A percentile compares a stretch with the other conserved stretches of the same genome.
Evolutionary conservation across 2,888 invertebrate species (phyloP).

Genomic region (Heliconius charithonia): DNA sequence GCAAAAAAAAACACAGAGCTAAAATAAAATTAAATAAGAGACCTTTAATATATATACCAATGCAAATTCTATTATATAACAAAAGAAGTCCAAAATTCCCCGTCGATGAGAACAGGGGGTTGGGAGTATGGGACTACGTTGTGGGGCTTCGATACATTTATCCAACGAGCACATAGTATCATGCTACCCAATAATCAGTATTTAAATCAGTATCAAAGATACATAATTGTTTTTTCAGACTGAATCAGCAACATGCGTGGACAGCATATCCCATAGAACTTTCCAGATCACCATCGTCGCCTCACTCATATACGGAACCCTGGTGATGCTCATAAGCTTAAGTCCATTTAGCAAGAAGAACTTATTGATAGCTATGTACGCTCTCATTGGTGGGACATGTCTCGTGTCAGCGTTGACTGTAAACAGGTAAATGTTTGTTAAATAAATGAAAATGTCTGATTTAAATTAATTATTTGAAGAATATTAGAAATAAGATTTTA

Average conservation of each 20-base stretch:
- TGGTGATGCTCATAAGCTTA: slow-evolving; percentile 63
- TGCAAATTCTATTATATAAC: too few relatives aligned
- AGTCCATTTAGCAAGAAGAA: slow-evolving; percentile 68
- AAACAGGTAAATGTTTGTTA: slow-evolving; percentile 58
- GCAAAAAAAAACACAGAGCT: too few relatives aligned
- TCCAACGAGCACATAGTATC: neutral
- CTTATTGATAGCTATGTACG: slow-evolving; percentile 65
- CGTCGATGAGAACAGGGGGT: too few relatives aligned
- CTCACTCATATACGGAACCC: slow-evolving; percentile 64
- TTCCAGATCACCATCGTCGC: slow-evolving; percentile 70
- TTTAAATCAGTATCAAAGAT: slow-evolving; percentile 25
- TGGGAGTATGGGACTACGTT: too few relatives aligned
- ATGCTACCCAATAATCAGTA: neutral
- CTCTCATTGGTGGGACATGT: slow-evolving; percentile 61
- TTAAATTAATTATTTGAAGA: neutral
- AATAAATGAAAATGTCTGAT: neutral
- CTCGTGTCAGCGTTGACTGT: slow-evolving; percentile 61
- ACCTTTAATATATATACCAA: too few relatives aligned
- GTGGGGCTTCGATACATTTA: neutral
- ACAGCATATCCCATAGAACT: slow-evolving; percentile 65
- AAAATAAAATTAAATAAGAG: too few relatives aligned
- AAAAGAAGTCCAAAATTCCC: too few relatives aligned
- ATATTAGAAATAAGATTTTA: too few relatives aligned
- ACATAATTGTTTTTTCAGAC: slow-evolving; percentile 54
- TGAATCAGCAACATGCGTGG: slow-evolving; percentile 55